Evolutionary conservation across 23 tunicate species (phyloP), one percentile per base, ranked within the genome.

Genomic region (Diplosoma virens): DNA sequence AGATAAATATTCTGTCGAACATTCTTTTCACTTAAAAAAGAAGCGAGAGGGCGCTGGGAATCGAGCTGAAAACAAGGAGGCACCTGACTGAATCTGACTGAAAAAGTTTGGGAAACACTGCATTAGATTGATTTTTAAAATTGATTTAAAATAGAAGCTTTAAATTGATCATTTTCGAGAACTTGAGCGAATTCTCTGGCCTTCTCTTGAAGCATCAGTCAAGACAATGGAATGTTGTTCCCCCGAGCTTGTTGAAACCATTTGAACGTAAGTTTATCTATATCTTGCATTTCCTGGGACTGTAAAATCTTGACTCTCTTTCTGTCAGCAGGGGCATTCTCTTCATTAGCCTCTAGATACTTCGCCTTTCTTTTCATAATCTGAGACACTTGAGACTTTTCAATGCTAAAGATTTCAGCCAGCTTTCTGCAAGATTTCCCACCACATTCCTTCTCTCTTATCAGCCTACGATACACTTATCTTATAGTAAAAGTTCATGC

Each of bases 151-250:
- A n/a, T n/a, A n/a, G n/a, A n/a, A n/a, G 63, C 63, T 56, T 56
- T 56, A 25, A 56, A 56, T 25, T 56, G 63, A 56, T 56, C 25
- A 56, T 56, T 56, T 56, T 6, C 63, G 63, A 56, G 63, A 56
- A 4, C 20, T 56, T 56, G 63, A 6, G 21, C 25, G 63, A 56
- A 56, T 56, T 56, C 20, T 56, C 63, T 56, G 17, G 63, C 63
- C 63, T 56, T 56, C 63, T 56, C 63, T 56, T 56, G 20, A 56
- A 56, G 63, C 63, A 56, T 56, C 24, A 25, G 25, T 56, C 63
- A 22, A 56, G 63, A 56, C 63, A 56, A 22, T 56, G 63, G 63
- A 56, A 56, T 56, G 63, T 56, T 56, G 63, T 56, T 56, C 25
- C 63, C 63, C 63, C 63, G 25, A 41, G 50, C 50, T 41, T 7